Evolutionary conservation across 2,888 invertebrate genomes (phyloP), one percentile per base, ranked within the genome.

Genomic region (Lutraria lutraria): DNA sequence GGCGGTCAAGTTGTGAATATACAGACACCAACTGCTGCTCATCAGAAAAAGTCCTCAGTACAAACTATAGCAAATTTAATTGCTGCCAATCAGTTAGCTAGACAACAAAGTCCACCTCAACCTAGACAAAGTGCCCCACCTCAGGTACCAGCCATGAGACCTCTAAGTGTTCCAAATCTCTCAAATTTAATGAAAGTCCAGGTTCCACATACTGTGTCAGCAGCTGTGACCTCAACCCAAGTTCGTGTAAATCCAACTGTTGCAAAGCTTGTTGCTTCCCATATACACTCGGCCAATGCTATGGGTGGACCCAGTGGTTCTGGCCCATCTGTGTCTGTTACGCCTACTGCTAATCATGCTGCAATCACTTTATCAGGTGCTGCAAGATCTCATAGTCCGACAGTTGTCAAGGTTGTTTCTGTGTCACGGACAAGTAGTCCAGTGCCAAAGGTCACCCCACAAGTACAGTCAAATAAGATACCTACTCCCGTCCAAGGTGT

Each of bases 141-240:
- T 79, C 68, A 81, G 16, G 86, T 76, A 31, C 31, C 76, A 56
- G 54, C 60, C 43, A 56, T 60, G 60, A 56, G 83, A 72, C 56
- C 87, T 53, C n/a, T 76, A 0, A 80, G 31, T 53, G 79, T 88
- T 21, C 85, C 83, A 63, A 88, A 86, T 43, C 72, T 92, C 31
- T 53, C 87, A 25, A 91, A 91, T 82, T 79, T 92, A n/a, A 92
- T 92, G 92, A 90, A 89, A 63, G 89, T 90, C n/a, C 91, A 92
- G 83, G 83, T 90, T 16, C 90, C 92, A 43, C 43, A 63, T 29
- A 29, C 81, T 68, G 85, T 89, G 8, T 85, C 89, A 54, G 76
- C 89, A 13, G 85, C 92, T 53, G 86, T 90, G 29, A 79, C 90
- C 34, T 60, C 90, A 15, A 84, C 92, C 0, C 89, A 91, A 53